Conservation (phyloP, 2,113 vertebrate genomes). For the Oncorhynchus tshawytscha region DNA sequence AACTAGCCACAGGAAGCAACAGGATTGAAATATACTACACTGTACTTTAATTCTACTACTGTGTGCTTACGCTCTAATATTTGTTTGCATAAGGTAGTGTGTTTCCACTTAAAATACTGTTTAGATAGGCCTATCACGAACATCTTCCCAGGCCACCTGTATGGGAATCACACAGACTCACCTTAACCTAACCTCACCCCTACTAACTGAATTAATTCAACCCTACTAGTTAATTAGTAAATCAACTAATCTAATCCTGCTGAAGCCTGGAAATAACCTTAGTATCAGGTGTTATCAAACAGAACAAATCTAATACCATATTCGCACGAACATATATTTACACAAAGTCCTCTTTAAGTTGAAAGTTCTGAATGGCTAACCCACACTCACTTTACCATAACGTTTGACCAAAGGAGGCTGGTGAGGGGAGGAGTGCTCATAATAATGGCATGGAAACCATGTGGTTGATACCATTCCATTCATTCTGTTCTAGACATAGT, state of each 20-base stretch:
- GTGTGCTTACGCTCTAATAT: too few species aligned
- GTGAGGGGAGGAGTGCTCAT: too few species aligned
- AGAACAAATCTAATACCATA: not conserved
- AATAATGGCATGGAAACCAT: too few species aligned
- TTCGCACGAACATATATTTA: conserved; percentile 5
- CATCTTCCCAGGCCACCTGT: not conserved
- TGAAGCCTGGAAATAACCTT: conserved; percentile 33
- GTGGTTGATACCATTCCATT: too few species aligned
- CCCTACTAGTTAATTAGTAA: conserved; percentile 17
- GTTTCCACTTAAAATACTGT: too few species aligned
- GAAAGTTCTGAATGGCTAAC: too few species aligned
- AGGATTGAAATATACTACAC: not conserved
- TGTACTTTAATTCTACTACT: not conserved
- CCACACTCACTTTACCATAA: too few species aligned
- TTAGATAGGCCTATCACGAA: too few species aligned
- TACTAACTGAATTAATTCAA: not conserved
- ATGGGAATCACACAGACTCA: conserved; percentile 14
- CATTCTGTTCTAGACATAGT: too few species aligned
- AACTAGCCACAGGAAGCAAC: not conserved
- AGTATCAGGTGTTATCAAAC: conserved; percentile 24
- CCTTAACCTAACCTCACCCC: conserved; percentile 36
- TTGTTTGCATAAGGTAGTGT: too few species aligned
- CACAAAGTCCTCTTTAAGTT: not conserved
- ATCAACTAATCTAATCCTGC: conserved; percentile 23
- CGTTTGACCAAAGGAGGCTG: too few species aligned